Percentiles rank a stretch among this genome's conserved stretches.
Conservation (phyloP, 2,888 invertebrate genomes). For the Acleris emargana region DNA sequence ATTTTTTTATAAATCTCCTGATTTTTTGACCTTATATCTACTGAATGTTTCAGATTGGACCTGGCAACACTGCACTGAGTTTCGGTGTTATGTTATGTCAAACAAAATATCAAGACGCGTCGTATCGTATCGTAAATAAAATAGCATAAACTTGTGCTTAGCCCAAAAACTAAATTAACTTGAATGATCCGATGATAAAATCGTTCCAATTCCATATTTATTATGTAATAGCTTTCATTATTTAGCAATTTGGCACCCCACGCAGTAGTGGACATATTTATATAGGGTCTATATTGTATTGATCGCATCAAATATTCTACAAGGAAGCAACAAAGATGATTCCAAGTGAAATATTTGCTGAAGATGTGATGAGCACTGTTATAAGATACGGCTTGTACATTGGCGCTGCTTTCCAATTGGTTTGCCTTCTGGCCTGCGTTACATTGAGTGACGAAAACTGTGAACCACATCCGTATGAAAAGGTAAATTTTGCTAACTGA, state of each 20-base stretch:
- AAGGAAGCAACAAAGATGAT: slow-evolving; percentile 59
- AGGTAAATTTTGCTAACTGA: slow-evolving; percentile 61
- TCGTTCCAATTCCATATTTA: neutral
- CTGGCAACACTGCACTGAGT: too few relatives aligned
- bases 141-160: too few relatives aligned
- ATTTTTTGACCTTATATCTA: too few relatives aligned
- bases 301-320: slow-evolving; percentile 41
- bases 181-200: neutral
- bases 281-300: slow-evolving; percentile 40
- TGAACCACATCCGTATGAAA: slow-evolving; percentile 75
- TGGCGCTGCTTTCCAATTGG: slow-evolving; percentile 94
- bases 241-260: neutral
- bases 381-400: slow-evolving; percentile 92
- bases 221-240: neutral
- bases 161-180: too few relatives aligned
- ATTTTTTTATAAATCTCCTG: too few relatives aligned
- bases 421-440: slow-evolving; percentile 92
- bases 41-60: too few relatives aligned
- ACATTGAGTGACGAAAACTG: slow-evolving; percentile 87
- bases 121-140: too few relatives aligned
- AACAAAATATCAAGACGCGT: too few relatives aligned
- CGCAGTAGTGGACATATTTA: neutral
- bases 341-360: slow-evolving; percentile 81
- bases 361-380: slow-evolving; percentile 88
- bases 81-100: too few relatives aligned